A percentile compares a stretch with the other conserved stretches of the same genome.
Conservation (phyloP, 2,888 invertebrate genomes). For the Orthosia cruda region DNA sequence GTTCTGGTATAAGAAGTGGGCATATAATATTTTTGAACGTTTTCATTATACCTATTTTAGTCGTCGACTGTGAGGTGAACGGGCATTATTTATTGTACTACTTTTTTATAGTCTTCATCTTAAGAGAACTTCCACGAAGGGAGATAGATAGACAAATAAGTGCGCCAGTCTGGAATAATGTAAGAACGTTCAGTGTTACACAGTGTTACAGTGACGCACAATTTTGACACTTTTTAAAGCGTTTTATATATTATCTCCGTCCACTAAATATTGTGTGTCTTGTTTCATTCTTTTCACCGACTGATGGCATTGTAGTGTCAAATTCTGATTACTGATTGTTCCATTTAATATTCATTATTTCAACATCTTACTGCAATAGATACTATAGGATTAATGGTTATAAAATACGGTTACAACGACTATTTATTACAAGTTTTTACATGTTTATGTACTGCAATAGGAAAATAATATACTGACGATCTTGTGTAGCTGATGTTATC, state of each 20-base stretch:
- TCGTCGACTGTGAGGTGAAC: slow-evolving; percentile 81
- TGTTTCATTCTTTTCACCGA: slow-evolving; percentile 75
- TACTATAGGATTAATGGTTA: slow-evolving; percentile 54
- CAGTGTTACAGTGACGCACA: slow-evolving; percentile 83
- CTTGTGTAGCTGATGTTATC: slow-evolving; percentile 52
- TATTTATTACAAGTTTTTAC: slow-evolving; percentile 64
- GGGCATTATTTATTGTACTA: slow-evolving; percentile 86
- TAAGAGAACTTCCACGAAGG: slow-evolving; percentile 70
- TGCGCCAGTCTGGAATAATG: slow-evolving; percentile 57
- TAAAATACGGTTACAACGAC: slow-evolving; percentile 61
- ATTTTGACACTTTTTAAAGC: slow-evolving; percentile 83
- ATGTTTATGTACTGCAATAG: slow-evolving; percentile 61
- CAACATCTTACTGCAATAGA: slow-evolving; percentile 56
- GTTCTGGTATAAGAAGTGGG: slow-evolving; percentile 68
- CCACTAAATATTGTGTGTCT: slow-evolving; percentile 83
- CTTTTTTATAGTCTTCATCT: slow-evolving; percentile 71
- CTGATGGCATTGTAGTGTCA: slow-evolving; percentile 69
- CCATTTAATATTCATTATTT: slow-evolving; percentile 57
- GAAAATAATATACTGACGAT: slow-evolving; percentile 52
- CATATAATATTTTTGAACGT: slow-evolving; percentile 70
- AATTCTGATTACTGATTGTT: slow-evolving; percentile 49
- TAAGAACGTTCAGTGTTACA: slow-evolving; percentile 69
- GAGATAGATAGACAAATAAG: slow-evolving; percentile 65
- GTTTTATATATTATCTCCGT: slow-evolving; percentile 86
- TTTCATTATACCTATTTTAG: slow-evolving; percentile 71